Evolutionary conservation across 1,140 invertebrate genomes (phyloP).

Genomic region (Drosophila funebris): DNA sequence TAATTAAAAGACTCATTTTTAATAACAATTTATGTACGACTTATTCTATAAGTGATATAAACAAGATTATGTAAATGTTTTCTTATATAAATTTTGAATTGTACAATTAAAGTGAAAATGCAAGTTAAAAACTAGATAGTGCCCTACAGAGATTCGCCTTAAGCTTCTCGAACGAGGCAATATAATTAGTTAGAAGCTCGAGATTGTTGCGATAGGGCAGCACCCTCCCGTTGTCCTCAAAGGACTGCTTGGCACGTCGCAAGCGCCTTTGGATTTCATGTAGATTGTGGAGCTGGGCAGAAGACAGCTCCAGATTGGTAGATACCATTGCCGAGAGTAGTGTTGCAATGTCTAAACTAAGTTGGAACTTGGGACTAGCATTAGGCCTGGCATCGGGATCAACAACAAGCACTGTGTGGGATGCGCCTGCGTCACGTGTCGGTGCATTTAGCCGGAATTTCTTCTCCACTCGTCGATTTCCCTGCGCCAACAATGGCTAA

Average conservation of each 20-base stretch:
- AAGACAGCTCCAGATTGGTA: conserved; percentile 20
- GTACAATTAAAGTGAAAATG: not conserved
- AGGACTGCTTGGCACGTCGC: conserved; percentile 27
- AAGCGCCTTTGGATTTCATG: conserved; percentile 15
- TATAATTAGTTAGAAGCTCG: not conserved
- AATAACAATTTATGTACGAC: too few relatives aligned
- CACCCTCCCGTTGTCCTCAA: conserved; percentile 16
- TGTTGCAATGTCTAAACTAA: conserved; percentile 2
- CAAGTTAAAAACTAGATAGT: conserved; percentile 7
- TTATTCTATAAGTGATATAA: too few relatives aligned
- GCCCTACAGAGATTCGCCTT: conserved; percentile 5
- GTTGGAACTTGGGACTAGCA: not conserved
- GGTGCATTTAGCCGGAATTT: not conserved
- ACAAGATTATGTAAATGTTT: too few relatives aligned
- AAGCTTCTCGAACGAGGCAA: conserved; percentile 10
- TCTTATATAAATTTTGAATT: too few relatives aligned
- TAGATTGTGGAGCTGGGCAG: not conserved
- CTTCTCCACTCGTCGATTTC: not conserved
- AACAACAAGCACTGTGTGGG: conserved; percentile 36
- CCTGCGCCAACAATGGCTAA: not conserved
- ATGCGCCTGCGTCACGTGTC: not conserved
- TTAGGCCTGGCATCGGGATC: not conserved
- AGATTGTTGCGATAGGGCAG: conserved; percentile 15
- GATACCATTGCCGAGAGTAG: conserved; percentile 28
- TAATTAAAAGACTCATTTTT: too few relatives aligned